Conservation (phyloP, 1,140 invertebrate species). For the Papilio polyxenes region DNA sequence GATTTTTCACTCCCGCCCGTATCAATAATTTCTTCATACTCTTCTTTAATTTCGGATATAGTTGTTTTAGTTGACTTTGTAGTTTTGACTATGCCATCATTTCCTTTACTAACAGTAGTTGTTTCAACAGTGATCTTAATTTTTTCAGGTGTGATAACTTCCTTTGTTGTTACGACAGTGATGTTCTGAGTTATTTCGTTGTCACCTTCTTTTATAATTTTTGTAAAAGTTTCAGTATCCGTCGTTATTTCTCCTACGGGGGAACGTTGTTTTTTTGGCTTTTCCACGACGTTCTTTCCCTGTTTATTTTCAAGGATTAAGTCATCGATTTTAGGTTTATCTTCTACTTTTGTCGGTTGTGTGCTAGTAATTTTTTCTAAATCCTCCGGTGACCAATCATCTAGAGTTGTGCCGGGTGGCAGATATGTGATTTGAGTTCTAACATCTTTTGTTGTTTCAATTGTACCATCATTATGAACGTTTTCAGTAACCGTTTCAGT, state of each 20-base stretch:
- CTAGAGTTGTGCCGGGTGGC: slow-evolving; percentile 71
- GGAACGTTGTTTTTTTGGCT: slow-evolving; percentile 69
- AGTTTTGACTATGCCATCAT: slow-evolving; percentile 77
- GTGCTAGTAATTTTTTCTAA: slow-evolving; percentile 66
- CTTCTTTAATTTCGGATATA: slow-evolving; percentile 78
- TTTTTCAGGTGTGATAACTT: slow-evolving; percentile 77
- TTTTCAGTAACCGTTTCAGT: slow-evolving; percentile 78
- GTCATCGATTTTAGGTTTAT: slow-evolving; percentile 56
- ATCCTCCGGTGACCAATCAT: slow-evolving; percentile 76
- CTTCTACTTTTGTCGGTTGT: slow-evolving; percentile 53
- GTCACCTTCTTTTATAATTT: slow-evolving; percentile 75
- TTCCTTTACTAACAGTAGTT: slow-evolving; percentile 76
- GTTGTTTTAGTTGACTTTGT: slow-evolving; percentile 80
- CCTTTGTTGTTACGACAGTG: slow-evolving; percentile 76
- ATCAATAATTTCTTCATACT: slow-evolving; percentile 77
- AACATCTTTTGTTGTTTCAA: slow-evolving; percentile 78
- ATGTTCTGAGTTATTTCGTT: slow-evolving; percentile 77
- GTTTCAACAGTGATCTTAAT: slow-evolving; percentile 79
- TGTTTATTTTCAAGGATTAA: slow-evolving; percentile 54
- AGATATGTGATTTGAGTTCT: slow-evolving; percentile 80
- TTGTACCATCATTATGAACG: slow-evolving; percentile 68
- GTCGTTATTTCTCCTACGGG: slow-evolving; percentile 78
- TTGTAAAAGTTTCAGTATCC: slow-evolving; percentile 77
- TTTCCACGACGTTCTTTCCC: slow-evolving; percentile 50
- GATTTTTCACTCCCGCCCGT: slow-evolving; percentile 75